Base-by-base conservation (phyloP, 2,113 vertebrate genomes). In the Nanorana parkeri region DNA sequence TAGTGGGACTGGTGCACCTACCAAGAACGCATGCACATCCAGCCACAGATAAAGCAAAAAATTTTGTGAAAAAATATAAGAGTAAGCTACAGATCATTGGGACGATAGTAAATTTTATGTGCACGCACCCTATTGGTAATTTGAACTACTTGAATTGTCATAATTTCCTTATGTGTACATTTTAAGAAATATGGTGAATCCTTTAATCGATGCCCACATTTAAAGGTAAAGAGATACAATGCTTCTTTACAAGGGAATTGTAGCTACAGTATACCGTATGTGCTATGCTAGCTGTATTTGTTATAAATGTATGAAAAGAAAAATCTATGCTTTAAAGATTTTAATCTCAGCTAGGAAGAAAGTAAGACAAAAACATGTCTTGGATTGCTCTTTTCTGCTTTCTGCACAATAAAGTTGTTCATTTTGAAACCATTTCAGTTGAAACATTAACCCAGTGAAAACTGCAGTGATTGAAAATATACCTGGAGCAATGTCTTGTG, bases 401-500 rank as follows among this genome's bases (percentile, higher is more conserved):
- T 29, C 32, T 65, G 36, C 61, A 64, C 21, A 23, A 28, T 54
- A 56, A 65, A 56, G 68, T 73, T 81, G 41, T 81, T 81, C 69
- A 74, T 75, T 56, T 75, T 54, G 19, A 55, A 32, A 26, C 67
- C 36, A 23, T 17, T 17, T 73, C 61, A 24, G 28, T 21, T 67
- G 69, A 41, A 74, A 66, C 21, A 66, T 66, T 81, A 74, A 74
- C 80, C 61, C 61, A 74, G 47, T 81, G 20, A 54, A 74, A 66
- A 67, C 69, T 67, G 51, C 69, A 75, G 28, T 3, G 32, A 55
- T 58, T 28, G 61, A 3, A 55, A 56, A 67, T 75, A 60, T 67
- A 75, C 80, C 80, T 75, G 71, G 63, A 82, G 80, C 80, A 75
- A 82, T 82, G 71, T 82, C 80, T 82, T 82, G 61, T 75, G 71